Evolutionary conservation across 2,797 vertebrate species (phyloP).

Genomic region (Mormyrops attenuatus): DNA sequence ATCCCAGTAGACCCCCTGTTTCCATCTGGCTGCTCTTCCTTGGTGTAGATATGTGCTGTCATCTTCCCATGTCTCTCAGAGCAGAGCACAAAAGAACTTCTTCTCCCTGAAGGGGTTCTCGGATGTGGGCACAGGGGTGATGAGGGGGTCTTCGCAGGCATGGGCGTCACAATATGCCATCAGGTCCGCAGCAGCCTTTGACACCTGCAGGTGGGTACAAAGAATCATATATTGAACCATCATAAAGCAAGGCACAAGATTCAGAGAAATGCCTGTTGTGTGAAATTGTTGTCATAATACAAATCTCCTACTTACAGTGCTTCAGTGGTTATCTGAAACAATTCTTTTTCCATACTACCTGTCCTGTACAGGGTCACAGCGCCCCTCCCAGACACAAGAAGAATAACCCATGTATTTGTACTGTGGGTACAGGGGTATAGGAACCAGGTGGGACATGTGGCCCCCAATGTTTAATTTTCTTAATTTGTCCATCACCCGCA

Average conservation of each 20-base stretch:
- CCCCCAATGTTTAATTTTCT: background rate
- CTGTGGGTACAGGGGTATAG: background rate
- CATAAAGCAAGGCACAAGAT: constrained; percentile 19
- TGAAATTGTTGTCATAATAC: constrained; percentile 13
- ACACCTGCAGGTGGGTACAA: constrained; percentile 68
- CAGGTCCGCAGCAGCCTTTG: constrained; percentile 93
- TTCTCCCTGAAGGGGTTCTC: constrained; percentile 99
- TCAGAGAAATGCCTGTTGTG: background rate
- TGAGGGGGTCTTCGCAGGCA: constrained; percentile 88
- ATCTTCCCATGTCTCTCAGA: constrained; percentile 65
- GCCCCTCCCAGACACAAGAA: background rate
- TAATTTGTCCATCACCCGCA: background rate
- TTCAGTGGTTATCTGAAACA: background rate
- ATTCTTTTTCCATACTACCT: background rate
- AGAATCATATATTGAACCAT: constrained; percentile 1
- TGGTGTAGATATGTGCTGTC: constrained; percentile 32
- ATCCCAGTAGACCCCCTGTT: background rate
- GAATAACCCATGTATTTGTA: background rate
- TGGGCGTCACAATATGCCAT: constrained; percentile 98
- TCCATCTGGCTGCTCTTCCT: constrained; percentile 12
- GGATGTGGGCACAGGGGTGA: constrained; percentile 93
- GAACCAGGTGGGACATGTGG: background rate
- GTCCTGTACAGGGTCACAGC: background rate
- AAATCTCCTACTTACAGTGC: background rate
- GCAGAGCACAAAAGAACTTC: constrained; percentile 97